Evolutionary conservation across 35 echinoderm and acorn worm species (phyloP).

Genomic region (Diadema setosum): DNA sequence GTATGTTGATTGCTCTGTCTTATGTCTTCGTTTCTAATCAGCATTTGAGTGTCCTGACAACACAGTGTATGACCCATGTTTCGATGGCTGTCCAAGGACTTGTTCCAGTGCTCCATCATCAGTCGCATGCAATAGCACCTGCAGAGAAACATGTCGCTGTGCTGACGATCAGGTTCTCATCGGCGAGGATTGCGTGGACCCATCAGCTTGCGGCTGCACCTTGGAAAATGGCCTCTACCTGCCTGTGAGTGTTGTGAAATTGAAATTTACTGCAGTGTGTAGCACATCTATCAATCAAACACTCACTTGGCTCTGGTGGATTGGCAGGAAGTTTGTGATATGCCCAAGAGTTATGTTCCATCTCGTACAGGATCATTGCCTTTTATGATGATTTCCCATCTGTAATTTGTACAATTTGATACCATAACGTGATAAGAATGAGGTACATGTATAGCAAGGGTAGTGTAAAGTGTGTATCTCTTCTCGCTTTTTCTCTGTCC

Average conservation of each 20-base stretch:
- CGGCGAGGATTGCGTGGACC: conserved; percentile 58
- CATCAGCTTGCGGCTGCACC: conserved; percentile 67
- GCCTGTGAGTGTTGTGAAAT: conserved; percentile 62
- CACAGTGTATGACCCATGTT: conserved; percentile 58
- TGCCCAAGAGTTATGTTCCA: too few species aligned
- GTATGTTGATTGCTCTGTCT: background rate
- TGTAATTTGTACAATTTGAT: too few species aligned
- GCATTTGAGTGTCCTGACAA: conserved; percentile 53
- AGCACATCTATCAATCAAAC: too few species aligned
- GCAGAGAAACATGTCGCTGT: conserved; percentile 70
- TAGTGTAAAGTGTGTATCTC: too few species aligned
- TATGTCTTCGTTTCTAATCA: background rate
- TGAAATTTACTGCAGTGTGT: too few species aligned
- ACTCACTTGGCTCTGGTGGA: too few species aligned
- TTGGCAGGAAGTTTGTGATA: too few species aligned
- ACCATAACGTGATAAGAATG: too few species aligned
- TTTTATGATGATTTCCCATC: too few species aligned
- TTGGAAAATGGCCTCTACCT: conserved; percentile 55
- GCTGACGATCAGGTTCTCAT: conserved; percentile 40
- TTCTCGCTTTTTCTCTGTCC: too few species aligned
- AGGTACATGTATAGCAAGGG: too few species aligned
- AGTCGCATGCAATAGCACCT: conserved; percentile 5
- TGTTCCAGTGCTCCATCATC: conserved; percentile 12
- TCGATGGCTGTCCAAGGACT: conserved; percentile 25
- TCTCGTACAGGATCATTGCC: too few species aligned